phyloP scores from a whole-genome alignment of 2,113 vertebrate species.

The Ctenomys sociabilis region DNA sequence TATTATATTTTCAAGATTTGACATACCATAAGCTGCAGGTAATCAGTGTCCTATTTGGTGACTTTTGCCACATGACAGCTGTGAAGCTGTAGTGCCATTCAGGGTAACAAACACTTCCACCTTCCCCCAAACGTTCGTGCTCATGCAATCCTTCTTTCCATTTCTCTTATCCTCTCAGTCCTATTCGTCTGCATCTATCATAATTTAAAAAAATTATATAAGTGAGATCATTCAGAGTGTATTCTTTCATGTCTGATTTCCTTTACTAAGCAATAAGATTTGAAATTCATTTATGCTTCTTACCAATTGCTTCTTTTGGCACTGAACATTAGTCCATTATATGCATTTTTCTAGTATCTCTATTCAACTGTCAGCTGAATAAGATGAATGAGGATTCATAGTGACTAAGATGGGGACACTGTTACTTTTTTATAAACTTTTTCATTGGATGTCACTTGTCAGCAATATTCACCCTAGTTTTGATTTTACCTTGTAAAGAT shows the following conservation, averaged over 20 bases:
- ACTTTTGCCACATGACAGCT: neutral
- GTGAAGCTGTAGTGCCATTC: neutral
- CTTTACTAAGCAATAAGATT: neutral
- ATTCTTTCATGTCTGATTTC: neutral
- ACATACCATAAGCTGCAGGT: neutral
- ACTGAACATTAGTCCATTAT: neutral
- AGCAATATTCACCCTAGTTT: neutral
- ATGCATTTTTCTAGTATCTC: neutral
- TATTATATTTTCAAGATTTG: neutral
- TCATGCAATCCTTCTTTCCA: neutral
- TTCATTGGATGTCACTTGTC: neutral
- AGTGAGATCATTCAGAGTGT: neutral
- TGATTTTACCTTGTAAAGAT: neutral
- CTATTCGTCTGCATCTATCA: neutral
- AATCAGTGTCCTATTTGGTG: neutral
- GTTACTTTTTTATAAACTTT: neutral
- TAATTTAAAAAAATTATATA: neutral
- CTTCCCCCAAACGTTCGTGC: too few species aligned
- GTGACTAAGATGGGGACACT: neutral
- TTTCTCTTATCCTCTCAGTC: neutral
- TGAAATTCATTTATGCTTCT: neutral
- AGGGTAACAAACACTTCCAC: neutral
- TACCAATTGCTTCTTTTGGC: neutral
- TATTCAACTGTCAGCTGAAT: neutral
- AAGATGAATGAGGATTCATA: neutral